Base-by-base conservation (phyloP, 2,888 invertebrate species). In the Tortricodes alternella region DNA sequence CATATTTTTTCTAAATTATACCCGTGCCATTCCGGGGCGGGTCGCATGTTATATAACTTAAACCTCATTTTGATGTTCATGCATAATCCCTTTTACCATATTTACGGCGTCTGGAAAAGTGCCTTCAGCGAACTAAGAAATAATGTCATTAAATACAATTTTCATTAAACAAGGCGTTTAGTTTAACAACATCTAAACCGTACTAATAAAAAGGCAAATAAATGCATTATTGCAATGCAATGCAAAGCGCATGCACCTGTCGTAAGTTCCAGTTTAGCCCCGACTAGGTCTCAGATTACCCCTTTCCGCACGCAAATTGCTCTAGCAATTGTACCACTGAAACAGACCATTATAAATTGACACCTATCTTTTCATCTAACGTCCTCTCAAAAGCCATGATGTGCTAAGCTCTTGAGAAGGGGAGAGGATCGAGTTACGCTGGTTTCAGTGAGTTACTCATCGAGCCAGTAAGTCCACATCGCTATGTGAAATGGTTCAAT, bases 281-380 rank as follows among this genome's bases (percentile, higher is more conserved):
- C 58, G 46, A 58, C 59, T 57, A 53, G 68, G 62, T 66, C n/a
- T n/a, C 63, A 63, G 61, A 69, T 68, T 69, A 66, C 61, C 61
- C 63, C 61, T 62, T 64, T 60, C 66, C 65, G 56, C 64, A 68
- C 69, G 67, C 68, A 73, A 75, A 73, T 71, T 71, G 68, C 64
- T 62, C 63, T 52, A 59, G 61, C 63, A 64, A 66, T 66, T 64
- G 68, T 48, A 34, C 23, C 29, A 64, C 68, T 60, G 64, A 62
- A 62, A 61, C 43, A 46, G 58, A 53, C 75, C 70, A 73, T 16
- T 62, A 23, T 67, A 70, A 62, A 41, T 55, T 70, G 72, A 65
- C 61, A 63, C 62, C 62, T 61, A 61, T 58, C 56, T 57, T 55
- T 56, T 34, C 56, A 51, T 65, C 58, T 52, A 57, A 52, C 52